These are phyloP conservation scores for Dromius quadrimaculatus DNA, from an alignment of 2,888 invertebrate genomes.

Conservation along the genomic window DNA sequence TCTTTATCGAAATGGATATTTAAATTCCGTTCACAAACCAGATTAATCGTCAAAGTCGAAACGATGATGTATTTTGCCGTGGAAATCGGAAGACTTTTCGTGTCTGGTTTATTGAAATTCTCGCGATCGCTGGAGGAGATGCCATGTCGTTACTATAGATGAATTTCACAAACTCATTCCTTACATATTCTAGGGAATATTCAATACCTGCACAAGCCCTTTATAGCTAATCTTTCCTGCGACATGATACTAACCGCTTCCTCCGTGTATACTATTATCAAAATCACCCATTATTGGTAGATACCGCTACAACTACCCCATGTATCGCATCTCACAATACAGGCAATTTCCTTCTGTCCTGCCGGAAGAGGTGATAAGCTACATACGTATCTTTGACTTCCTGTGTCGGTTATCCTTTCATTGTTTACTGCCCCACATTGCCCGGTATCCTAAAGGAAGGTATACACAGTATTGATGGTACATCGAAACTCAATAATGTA, in stretches of 20 bases:
- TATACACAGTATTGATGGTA: background rate
- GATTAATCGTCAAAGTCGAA: conserved; percentile 50
- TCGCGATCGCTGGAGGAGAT: conserved; percentile 5
- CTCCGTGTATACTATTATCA: no score
- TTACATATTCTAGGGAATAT: conserved; percentile 38
- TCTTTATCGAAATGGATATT: conserved; percentile 52
- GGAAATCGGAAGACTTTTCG: conserved; percentile 50
- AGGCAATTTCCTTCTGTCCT: background rate
- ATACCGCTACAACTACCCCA: no score
- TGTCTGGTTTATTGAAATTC: conserved; percentile 51
- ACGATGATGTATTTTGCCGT: conserved; percentile 49
- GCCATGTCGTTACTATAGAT: conserved; percentile 22
- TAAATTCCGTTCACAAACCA: conserved; percentile 51
- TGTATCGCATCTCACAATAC: no score
- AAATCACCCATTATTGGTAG: no score
- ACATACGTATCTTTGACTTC: background rate
- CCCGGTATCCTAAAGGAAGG: no score
- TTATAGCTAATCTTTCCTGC: background rate
- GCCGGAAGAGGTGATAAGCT: background rate
- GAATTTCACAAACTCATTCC: conserved; percentile 34
- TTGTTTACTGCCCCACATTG: background rate
- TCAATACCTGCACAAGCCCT: background rate
- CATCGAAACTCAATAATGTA: background rate
- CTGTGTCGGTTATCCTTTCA: background rate
- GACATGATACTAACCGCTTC: no score